Percentiles rank a stretch among this genome's conserved stretches.
These are phyloP conservation scores for Coecobrya sp. DNA, from an alignment of 2,888 invertebrate genomes.

Conservation along the genomic window DNA sequence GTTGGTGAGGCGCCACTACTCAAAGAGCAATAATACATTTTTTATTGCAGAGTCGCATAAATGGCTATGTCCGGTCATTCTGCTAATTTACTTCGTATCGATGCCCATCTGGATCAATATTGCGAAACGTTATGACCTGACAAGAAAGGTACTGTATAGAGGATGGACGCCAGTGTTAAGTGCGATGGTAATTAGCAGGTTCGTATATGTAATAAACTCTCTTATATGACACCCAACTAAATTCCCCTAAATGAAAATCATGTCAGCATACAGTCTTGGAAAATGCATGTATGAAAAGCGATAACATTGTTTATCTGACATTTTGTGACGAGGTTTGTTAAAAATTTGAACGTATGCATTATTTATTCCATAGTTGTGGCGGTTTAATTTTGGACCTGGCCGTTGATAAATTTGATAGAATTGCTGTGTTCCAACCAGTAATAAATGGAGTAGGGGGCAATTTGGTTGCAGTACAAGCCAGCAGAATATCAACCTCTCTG, in stretches of 20 bases:
- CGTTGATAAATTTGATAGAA: constrained; percentile 91
- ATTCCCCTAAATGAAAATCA: neutral
- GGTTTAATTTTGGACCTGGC: constrained; percentile 92
- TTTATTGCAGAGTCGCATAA: constrained; percentile 88
- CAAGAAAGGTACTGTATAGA: constrained; percentile 91
- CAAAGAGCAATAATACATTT: neutral
- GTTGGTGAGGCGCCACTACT: neutral
- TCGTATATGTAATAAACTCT: too few relatives aligned
- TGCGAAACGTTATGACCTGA: constrained; percentile 91
- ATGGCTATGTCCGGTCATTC: constrained; percentile 91
- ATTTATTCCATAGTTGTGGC: constrained; percentile 89
- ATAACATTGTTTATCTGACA: neutral
- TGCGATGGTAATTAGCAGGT: constrained; percentile 94
- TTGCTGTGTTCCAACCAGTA: constrained; percentile 94
- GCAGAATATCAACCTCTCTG: constrained; percentile 91
- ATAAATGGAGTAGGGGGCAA: constrained; percentile 95
- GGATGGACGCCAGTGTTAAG: constrained; percentile 94
- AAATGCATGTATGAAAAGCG: neutral
- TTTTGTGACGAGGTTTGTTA: neutral
- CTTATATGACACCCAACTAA: neutral
- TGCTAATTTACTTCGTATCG: constrained; percentile 90
- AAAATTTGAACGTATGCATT: neutral
- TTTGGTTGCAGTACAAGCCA: constrained; percentile 93
- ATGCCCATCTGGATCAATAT: constrained; percentile 92
- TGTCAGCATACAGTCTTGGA: neutral